Evolutionary conservation across 1,140 invertebrate genomes (phyloP), one percentile per base, ranked within the genome.

Genomic region (Lasioglossum albipes): DNA sequence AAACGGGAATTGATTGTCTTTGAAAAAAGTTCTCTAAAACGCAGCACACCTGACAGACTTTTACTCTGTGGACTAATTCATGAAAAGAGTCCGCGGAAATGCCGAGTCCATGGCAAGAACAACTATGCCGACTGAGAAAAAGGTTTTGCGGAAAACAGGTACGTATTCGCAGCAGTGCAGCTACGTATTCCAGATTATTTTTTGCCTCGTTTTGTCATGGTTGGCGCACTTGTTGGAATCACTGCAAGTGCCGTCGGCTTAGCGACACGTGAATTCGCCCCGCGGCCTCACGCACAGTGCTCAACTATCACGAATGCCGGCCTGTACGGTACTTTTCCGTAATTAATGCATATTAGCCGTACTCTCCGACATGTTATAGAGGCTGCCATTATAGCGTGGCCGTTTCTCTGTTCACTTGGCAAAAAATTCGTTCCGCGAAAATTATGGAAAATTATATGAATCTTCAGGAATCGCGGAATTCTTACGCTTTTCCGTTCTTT

Each of bases 251-350:
- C 69, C 64, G 67, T 41, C 16, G 75, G 27, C 62, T 62, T 20
- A 65, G 57, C 66, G 75, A 77, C 54, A 77, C 66, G 75, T 73
- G 62, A 79, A 79, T 65, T 66, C 65, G n/a, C 36, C 18, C 31
- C 10, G 36, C 36, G 41, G 61, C 42, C 49, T 71, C 49, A 31
- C 64, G 16, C 61, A 65, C 75, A 18, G 49, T 59, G 36, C 59
- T 73, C 36, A 20, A 52, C 49, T 66, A 79, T 66, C 45, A 57
- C 69, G 59, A 78, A 71, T 42, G 76, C 68, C 42, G 52, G n/a
- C 49, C 12, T 13, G 27, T 65, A 70, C 68, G 68, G 76, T 78
- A 72, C 68, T 78, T 79, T 72, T 27, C 49, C 59, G 69, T 79
- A 79, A 79, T 72, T 72, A 72, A 79, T 49, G 45, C 76, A 54